Evolutionary conservation across 2,797 vertebrate genomes (phyloP), one percentile per base, ranked within the genome.

Genomic region (Hypotaenidia okinawae): DNA sequence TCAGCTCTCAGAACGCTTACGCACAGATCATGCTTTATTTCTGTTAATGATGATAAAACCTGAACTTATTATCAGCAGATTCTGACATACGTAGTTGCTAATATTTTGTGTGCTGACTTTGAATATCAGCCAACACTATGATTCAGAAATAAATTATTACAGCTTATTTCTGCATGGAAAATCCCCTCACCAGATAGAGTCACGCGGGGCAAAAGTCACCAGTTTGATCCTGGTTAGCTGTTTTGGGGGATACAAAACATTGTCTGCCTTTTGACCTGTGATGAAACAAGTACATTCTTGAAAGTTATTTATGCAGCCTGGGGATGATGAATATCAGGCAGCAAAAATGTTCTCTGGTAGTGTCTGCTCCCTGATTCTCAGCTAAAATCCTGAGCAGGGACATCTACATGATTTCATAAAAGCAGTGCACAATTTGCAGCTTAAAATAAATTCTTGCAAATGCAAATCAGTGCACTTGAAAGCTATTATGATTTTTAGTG

Each of bases 391-490:
- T 35, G 45, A 54, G 54, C 61, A 54, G 68, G 45, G 62, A 35
- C 78, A 82, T 90, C 81, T 89, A 87, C 15, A 4, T 79, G 89
- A 72, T 91, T 94, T 95, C 39, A 54, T 61, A 84, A 92, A 90
- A 89, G 81, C 75, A 70, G 39, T 3, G 16, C 75, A 64, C 81
- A n/a, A 87, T 87, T 93, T 80, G 64, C 54, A 72, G 78, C 92
- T 96, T 95, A 89, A 94, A 95, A 91, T 90, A 95, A 93, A 87
- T 61, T 67, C 43, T 72, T 95, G 68, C 57, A 90, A 91, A 89
- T 80, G 92, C 67, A 93, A 95, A 94, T 90, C 68, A 47, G 61
- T 21, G 54, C 64, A 77, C 95, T 96, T 51, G 39, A 94, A 88
- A 88, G 63, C 59, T 63, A 32, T 92, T 95, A 57, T 55, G 86